Evolutionary conservation across 2,888 invertebrate species (phyloP).

Genomic region (Himalopsyche anomala): DNA sequence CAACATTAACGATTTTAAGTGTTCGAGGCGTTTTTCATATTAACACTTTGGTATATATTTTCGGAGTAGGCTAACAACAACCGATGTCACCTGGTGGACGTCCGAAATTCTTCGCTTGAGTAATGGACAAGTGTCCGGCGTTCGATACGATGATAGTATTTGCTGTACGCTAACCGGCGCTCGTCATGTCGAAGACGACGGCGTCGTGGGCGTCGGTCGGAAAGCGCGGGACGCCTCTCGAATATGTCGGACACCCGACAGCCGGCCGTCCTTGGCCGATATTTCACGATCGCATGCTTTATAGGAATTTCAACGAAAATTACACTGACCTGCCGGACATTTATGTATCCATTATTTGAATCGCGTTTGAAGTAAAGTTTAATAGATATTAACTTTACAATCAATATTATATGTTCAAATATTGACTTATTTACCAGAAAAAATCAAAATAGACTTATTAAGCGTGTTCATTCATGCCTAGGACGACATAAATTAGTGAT

Average conservation of each 20-base stretch:
- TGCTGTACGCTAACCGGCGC: neutral
- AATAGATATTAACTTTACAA: too few relatives aligned
- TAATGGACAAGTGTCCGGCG: slow-evolving; percentile 29
- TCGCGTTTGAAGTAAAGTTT: neutral
- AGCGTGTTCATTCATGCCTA: too few relatives aligned
- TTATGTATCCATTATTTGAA: slow-evolving; percentile 12
- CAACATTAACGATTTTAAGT: too few relatives aligned
- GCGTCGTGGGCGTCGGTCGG: slow-evolving; percentile 16
- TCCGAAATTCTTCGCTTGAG: slow-evolving; percentile 16
- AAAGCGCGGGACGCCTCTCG: slow-evolving; percentile 40
- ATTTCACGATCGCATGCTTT: slow-evolving; percentile 42
- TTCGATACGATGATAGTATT: slow-evolving; percentile 3
- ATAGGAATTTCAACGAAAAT: slow-evolving; percentile 29
- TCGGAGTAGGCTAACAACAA: slow-evolving; percentile 1
- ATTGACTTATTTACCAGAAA: too few relatives aligned
- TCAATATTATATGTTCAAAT: too few relatives aligned
- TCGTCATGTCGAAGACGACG: slow-evolving; percentile 13
- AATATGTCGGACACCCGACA: slow-evolving; percentile 22
- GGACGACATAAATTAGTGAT: too few relatives aligned
- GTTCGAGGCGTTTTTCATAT: too few relatives aligned
- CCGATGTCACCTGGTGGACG: slow-evolving; percentile 21
- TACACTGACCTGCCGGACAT: neutral
- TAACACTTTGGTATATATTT: neutral
- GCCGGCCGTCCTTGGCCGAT: slow-evolving; percentile 32
- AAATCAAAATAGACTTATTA: too few relatives aligned